Evolutionary conservation across 2,888 invertebrate species (phyloP), one percentile per base, ranked within the genome.

Genomic region (Crossocerus cetratus): DNA sequence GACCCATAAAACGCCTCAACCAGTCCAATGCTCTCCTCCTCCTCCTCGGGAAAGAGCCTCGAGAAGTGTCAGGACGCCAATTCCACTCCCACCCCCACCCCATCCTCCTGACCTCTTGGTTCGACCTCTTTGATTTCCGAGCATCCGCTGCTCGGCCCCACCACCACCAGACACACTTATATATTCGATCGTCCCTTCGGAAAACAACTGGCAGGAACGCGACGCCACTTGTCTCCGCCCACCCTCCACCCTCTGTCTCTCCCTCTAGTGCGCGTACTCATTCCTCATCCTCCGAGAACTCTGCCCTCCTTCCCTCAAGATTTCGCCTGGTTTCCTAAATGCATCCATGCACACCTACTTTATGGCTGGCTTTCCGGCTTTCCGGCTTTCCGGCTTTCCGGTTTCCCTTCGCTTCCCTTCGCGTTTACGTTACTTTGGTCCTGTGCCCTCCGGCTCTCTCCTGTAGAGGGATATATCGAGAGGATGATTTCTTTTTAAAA

Each of bases 271-370:
- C 54, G 64, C 65, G 32, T 65, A 61, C 68, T 67, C 77, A 67
- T 72, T 65, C 65, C 72, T 76, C 72, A 67, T 71, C 56, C 71
- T 49, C 55, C 61, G 58, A 53, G 56, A 69, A 58, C 49, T 58
- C 58, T 63, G 61, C 74, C 72, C 65, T 72, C 49, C 65, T 63
- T 76, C 44, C 61, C 65, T 74, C 63, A 61, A 55, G 74, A 82
- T 75, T 83, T 80, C 69, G 81, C 8, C 32, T n/a, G n/a, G n/a
- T 32, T 32, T 32, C 32, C 32, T 83, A 86, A 84, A 85, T 84
- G 87, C 87, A 86, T 82, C 84, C 83, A 85, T 84, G 87, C 86
- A 85, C 86, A 79, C 81, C 80, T 88, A 84, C 84, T 88, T 88
- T 88, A 88, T 86, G 81, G 78, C 82, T 72, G 60, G 72, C 68